Conservation (phyloP, 2,888 invertebrate genomes). For the Lasiommata megera region DNA sequence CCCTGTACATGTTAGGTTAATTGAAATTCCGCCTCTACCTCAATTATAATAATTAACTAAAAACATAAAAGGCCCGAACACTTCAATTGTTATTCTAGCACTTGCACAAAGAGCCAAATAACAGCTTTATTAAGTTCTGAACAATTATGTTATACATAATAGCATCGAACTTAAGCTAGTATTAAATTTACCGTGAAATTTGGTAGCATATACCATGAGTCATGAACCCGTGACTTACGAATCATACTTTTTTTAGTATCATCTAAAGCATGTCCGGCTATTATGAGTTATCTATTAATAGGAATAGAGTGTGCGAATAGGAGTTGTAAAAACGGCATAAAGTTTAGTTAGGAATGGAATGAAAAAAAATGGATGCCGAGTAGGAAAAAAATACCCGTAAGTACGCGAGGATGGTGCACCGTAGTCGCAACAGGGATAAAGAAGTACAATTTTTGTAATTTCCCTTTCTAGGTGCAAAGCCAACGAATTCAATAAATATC, state of each 20-base stretch:
- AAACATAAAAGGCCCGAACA: background rate
- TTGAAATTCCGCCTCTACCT: background rate
- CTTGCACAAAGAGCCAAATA: background rate
- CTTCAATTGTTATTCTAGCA: too few relatives aligned
- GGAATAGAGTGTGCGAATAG: constrained; percentile 7
- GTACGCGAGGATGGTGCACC: too few relatives aligned
- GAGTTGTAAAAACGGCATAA: too few relatives aligned
- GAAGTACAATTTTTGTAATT: too few relatives aligned
- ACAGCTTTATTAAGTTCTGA: background rate
- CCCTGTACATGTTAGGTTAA: background rate
- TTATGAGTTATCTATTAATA: constrained; percentile 10
- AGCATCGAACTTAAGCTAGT: constrained; percentile 3
- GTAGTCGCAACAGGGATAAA: too few relatives aligned
- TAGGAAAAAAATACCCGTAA: too few relatives aligned
- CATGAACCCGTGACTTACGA: constrained; percentile 11
- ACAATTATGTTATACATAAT: background rate
- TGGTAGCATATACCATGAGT: background rate
- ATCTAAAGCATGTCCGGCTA: constrained; percentile 3
- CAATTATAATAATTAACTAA: too few relatives aligned
- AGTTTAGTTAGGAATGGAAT: too few relatives aligned
- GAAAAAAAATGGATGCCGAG: too few relatives aligned
- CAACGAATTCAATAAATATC: too few relatives aligned
- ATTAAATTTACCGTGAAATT: constrained; percentile 7
- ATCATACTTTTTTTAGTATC: constrained; percentile 5
- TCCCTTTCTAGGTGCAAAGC: too few relatives aligned